phyloP scores from a whole-genome alignment of 2,797 vertebrate genomes.

The Coracias cyanogaster region DNA sequence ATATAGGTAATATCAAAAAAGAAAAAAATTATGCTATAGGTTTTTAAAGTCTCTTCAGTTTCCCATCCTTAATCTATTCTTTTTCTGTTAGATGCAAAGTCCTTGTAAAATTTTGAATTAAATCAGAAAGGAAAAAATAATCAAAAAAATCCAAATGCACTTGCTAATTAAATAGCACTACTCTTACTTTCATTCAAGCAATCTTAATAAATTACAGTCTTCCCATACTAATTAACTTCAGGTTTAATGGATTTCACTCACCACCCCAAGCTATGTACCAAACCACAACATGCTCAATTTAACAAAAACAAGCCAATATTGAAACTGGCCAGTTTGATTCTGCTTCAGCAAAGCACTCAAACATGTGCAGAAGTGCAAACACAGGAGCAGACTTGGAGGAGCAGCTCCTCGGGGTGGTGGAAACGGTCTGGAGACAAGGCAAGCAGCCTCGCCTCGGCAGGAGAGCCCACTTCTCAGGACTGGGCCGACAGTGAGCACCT shows the following conservation, averaged over 20 bases:
- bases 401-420: neutral
- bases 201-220: constrained; percentile 6
- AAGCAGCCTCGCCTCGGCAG: accelerated
- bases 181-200: neutral
- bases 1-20: neutral
- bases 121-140: neutral
- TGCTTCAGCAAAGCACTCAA: neutral
- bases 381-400: neutral
- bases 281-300: neutral
- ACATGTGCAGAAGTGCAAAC: neutral
- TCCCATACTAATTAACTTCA: constrained; percentile 41
- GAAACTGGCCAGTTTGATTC: neutral
- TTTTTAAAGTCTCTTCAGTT: neutral
- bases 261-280: neutral
- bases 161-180: constrained; percentile 18
- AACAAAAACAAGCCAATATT: neutral
- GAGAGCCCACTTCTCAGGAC: neutral
- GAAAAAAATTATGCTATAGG: neutral
- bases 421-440: accelerated
- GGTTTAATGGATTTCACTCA: constrained; percentile 34
- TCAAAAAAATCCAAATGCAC: neutral
- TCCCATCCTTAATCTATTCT: neutral
- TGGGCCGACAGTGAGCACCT: accelerated
- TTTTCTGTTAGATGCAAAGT: neutral
- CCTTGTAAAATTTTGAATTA: neutral